Base-by-base conservation (phyloP, 2,888 invertebrate genomes). In the Rotaria macrura region DNA sequence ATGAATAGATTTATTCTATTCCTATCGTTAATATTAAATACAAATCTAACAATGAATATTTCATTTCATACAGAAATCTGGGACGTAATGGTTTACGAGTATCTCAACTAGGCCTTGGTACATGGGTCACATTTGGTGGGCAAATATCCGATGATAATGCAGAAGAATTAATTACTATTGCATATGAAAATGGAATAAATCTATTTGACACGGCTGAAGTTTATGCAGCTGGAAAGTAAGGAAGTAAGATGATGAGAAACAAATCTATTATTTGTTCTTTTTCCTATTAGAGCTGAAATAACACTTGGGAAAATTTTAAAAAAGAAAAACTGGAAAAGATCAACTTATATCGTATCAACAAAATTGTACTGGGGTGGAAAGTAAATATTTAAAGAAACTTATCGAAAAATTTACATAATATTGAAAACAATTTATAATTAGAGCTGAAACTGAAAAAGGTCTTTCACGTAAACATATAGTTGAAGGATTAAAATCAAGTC, bases 131-230 rank as follows among this genome's bases (percentile, higher is more conserved):
- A 87, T 95, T 95, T 91, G 94, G 94, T 88, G 89, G 90, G 43
- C 91, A 91, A 87, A 89, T 91, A 83, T 88, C 91, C 72, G 91
- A 91, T 88, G 91, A 91, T 89, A 90, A 94, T 89, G 95, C 96
- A 6, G 97, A 97, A 91, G 95, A 96, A 88, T 94, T 97, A 87
- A 93, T 97, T 79, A 94, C 95, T 89, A 93, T 96, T 87, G 97
- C 97, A 65, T 94, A 97, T 89, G 97, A 97, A 90, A 95, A 95
- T 90, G 97, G 97, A 86, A 95, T 97, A 89, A 97, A 97, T 91
- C 93, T 97, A 87, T 97, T 97, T 91, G 97, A 97, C 92, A 93
- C 97, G 87, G 96, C 96, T 25, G 97, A 97, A 91, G 96, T 96
- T 25, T 93, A 92, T 88, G 91, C 91, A 43, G 93, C 94, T 90